These are phyloP conservation scores for Caloenas nicobarica DNA, from an alignment of 2,113 vertebrate species.

Conservation along the genomic window DNA sequence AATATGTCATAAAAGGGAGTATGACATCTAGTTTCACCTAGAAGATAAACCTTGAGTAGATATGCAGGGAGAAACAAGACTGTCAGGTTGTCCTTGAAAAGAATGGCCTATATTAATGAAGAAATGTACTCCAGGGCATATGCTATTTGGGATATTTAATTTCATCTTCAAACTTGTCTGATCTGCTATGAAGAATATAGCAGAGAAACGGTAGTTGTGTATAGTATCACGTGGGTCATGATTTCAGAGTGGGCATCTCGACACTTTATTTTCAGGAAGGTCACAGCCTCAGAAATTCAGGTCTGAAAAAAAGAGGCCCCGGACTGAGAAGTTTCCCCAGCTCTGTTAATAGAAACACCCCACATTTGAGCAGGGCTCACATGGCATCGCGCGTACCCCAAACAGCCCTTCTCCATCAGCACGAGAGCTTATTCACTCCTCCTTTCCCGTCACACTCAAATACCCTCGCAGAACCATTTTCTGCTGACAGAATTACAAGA, in stretches of 20 bases:
- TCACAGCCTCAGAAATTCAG: background rate
- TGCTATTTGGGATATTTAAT: conserved; percentile 47
- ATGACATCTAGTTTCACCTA: conserved; percentile 65
- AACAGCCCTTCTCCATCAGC: background rate
- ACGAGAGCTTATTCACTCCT: background rate
- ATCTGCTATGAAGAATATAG: background rate
- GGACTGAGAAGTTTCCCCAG: background rate
- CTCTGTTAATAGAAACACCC: background rate
- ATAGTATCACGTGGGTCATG: background rate
- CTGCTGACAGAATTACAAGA: conserved; percentile 53
- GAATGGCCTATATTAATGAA: conserved; percentile 57
- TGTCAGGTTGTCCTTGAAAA: conserved; percentile 59
- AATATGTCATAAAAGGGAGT: conserved; percentile 65
- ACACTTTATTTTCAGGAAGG: background rate
- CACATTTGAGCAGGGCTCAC: background rate
- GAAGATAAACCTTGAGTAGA: conserved; percentile 62
- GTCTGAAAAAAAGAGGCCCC: background rate
- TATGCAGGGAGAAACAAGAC: conserved; percentile 52
- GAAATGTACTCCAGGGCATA: conserved; percentile 46
- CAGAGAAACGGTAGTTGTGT: background rate
- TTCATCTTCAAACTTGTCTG: conserved; percentile 15
- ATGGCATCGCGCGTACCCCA: fast-evolving
- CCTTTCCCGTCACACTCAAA: background rate
- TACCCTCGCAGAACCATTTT: background rate
- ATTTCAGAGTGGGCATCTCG: background rate